Evolutionary conservation across 2,113 vertebrate genomes (phyloP).

Genomic region (Crocuta crocuta): DNA sequence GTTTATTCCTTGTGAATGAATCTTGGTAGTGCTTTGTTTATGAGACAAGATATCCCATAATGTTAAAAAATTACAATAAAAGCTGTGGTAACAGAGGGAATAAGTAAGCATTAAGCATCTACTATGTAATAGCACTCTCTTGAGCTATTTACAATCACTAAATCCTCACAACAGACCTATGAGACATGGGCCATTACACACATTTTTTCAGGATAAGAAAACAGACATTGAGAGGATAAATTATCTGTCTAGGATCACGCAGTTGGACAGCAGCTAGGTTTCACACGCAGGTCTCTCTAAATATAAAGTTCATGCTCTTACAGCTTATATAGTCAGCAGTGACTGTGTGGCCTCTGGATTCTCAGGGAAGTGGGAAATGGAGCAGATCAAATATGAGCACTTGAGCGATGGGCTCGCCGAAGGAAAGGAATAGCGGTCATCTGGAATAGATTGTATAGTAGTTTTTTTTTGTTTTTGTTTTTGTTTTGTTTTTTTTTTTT

Average conservation of each 20-base stretch:
- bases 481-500: neutral
- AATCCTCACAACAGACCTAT: neutral
- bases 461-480: neutral
- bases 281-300: neutral
- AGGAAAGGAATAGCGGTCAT: neutral
- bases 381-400: conserved; percentile 17
- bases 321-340: neutral
- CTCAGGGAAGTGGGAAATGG: conserved; percentile 19
- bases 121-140: neutral
- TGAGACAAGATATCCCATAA: neutral
- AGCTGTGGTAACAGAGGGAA: neutral
- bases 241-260: neutral
- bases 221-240: neutral
- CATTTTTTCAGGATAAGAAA: neutral
- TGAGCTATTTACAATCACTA: neutral
- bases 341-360: neutral
- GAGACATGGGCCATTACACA: neutral
- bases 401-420: neutral
- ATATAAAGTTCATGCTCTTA: neutral
- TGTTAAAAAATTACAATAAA: neutral
- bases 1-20: neutral
- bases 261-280: neutral
- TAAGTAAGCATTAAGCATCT: neutral
- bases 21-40: neutral
- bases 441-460: neutral